phyloP scores from a whole-genome alignment of 2,797 vertebrate species.

The Gadopsis marmoratus region DNA sequence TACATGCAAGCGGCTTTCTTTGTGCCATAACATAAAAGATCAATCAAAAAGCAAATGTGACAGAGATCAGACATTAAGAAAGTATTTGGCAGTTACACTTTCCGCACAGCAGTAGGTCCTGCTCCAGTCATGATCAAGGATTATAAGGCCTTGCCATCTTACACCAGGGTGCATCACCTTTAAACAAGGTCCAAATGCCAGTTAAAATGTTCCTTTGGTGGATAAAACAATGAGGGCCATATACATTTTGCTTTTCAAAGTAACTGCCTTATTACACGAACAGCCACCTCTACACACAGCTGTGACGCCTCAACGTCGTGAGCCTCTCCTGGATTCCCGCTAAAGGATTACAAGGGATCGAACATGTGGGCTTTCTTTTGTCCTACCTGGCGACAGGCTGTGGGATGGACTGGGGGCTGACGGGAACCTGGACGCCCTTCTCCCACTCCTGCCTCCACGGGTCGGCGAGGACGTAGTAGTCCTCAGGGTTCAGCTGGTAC shows the following conservation, averaged over 20 bases:
- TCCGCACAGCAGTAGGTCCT: not conserved
- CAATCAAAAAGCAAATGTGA: not conserved
- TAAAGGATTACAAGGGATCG: not conserved
- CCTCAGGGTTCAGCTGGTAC: slow-evolving; percentile 93
- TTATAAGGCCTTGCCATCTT: not conserved
- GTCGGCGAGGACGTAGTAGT: slow-evolving; percentile 95
- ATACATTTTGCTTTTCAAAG: not conserved
- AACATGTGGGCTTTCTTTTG: not conserved
- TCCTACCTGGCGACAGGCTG: slow-evolving; percentile 91
- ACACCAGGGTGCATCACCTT: not conserved
- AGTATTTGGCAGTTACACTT: not conserved
- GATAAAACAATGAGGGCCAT: not conserved
- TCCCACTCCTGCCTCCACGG: slow-evolving; percentile 99
- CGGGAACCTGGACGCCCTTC: slow-evolving; percentile 98
- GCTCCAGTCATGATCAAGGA: not conserved
- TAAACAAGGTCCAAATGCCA: too few species aligned
- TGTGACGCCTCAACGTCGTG: too few species aligned
- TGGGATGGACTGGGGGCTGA: slow-evolving; percentile 94
- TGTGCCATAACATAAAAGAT: not conserved
- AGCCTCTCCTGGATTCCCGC: not conserved
- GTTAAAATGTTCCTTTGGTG: not conserved
- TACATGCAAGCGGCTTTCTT: not conserved
- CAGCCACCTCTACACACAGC: not conserved
- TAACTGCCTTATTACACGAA: not conserved
- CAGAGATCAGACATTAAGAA: not conserved